A percentile compares a stretch with the other conserved stretches of the same genome.
Evolutionary conservation across 2,888 invertebrate species (phyloP).

Genomic region (Dysmachus trigonus): DNA sequence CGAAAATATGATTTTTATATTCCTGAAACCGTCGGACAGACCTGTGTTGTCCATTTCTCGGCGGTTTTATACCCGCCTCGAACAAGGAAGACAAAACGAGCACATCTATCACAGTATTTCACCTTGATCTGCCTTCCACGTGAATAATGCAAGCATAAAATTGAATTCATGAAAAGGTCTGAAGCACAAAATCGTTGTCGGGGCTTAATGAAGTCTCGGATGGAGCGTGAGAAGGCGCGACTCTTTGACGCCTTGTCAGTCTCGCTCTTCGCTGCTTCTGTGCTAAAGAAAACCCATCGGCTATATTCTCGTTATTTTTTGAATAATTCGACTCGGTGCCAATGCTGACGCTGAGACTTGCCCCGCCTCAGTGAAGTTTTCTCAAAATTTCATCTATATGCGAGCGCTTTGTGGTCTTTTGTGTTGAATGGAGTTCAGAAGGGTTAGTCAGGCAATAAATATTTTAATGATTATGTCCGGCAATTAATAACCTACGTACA

Average conservation of each 20-base stretch:
- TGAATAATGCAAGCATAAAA: slow-evolving; percentile 39
- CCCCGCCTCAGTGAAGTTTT: neutral
- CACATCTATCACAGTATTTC: slow-evolving; percentile 21
- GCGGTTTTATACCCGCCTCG: neutral
- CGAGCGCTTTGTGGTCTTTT: neutral
- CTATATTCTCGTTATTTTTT: slow-evolving; percentile 6
- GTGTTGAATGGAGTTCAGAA: neutral
- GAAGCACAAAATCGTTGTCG: neutral
- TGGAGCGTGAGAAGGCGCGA: slow-evolving; percentile 37
- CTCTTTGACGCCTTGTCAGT: slow-evolving; percentile 42
- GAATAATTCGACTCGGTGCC: slow-evolving; percentile 10
- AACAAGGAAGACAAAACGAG: neutral
- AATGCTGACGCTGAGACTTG: neutral
- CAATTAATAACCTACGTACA: neutral
- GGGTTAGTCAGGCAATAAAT: slow-evolving; percentile 3
- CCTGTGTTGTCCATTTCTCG: neutral
- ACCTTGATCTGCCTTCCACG: slow-evolving; percentile 32
- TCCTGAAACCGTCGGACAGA: neutral
- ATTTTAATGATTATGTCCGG: slow-evolving; percentile 26
- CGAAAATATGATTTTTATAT: slow-evolving; percentile 4
- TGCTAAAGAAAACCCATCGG: neutral
- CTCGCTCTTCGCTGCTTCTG: neutral
- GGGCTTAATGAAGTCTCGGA: slow-evolving; percentile 9
- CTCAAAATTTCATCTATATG: neutral
- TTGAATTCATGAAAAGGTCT: slow-evolving; percentile 34